These are phyloP conservation scores for Apodemia zela DNA, from an alignment of 2,888 invertebrate genomes.

Conservation along the genomic window DNA sequence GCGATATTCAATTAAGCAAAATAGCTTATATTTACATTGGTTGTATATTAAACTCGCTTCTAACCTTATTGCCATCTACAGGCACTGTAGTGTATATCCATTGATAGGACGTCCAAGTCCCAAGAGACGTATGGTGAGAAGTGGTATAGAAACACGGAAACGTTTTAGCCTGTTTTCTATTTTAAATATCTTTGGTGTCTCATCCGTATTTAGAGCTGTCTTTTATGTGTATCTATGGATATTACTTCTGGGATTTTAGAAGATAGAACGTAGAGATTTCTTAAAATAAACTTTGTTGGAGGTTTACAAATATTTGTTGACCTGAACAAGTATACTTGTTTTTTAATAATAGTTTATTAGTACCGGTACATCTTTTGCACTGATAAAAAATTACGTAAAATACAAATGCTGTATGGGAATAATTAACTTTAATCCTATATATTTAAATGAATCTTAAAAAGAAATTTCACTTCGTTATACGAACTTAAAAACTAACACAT, in stretches of 20 bases:
- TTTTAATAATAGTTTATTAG: too few species aligned
- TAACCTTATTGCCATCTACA: slow-evolving; percentile 34
- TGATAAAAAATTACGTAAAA: too few species aligned
- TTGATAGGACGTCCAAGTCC: slow-evolving; percentile 48
- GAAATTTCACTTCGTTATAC: too few species aligned
- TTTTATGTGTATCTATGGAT: slow-evolving; percentile 36
- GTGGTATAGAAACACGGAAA: slow-evolving; percentile 42
- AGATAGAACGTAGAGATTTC: slow-evolving; percentile 25
- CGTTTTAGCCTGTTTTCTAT: slow-evolving; percentile 39
- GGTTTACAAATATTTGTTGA: too few species aligned
- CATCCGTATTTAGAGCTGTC: slow-evolving; percentile 35
- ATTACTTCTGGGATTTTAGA: slow-evolving; percentile 33
- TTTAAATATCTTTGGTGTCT: slow-evolving; percentile 33
- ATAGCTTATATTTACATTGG: slow-evolving; percentile 42
- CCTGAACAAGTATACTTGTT: too few species aligned
- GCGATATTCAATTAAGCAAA: slow-evolving; percentile 36
- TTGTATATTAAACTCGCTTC: slow-evolving; percentile 41
- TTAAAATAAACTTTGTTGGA: slow-evolving; percentile 18
- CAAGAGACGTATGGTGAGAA: slow-evolving; percentile 45
- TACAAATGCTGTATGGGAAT: too few species aligned
- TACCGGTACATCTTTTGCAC: too few species aligned
- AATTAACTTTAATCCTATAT: too few species aligned
- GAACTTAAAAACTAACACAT: too few species aligned
- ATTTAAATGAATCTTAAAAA: too few species aligned
- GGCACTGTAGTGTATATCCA: slow-evolving; percentile 36